A percentile compares a stretch with the other conserved stretches of the same genome.
These are phyloP conservation scores for Hippocampus comes DNA, from an alignment of 2,113 vertebrate genomes.

Conservation along the genomic window DNA sequence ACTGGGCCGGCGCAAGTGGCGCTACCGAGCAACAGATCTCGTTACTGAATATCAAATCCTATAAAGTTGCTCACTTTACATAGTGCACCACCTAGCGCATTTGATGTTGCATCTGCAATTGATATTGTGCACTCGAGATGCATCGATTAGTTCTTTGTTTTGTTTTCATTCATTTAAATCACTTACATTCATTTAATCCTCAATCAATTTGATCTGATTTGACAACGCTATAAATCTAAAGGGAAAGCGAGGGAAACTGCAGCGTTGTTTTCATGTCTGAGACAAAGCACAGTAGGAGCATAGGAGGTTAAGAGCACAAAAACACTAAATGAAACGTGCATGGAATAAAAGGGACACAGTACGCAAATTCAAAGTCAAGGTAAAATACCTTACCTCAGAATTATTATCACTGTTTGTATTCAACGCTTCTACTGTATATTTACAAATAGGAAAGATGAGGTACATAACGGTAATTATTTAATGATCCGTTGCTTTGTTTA, in stretches of 20 bases:
- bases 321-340: neutral
- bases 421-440: neutral
- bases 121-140: conserved; percentile 29
- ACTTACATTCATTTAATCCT: neutral
- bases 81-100: conserved; percentile 73
- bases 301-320: neutral
- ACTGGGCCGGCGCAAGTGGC: conserved; percentile 71
- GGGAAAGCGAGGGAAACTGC: neutral
- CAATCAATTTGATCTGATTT: neutral
- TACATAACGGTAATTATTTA: neutral
- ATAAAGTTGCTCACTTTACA: conserved; percentile 63
- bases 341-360: neutral
- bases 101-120: conserved; percentile 44
- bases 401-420: neutral
- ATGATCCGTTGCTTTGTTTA: neutral
- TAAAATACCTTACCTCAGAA: neutral
- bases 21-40: conserved; percentile 72
- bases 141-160: conserved; percentile 18
- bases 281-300: neutral
- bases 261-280: neutral
- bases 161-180: conserved; percentile 5
- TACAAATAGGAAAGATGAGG: neutral
- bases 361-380: neutral
- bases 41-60: conserved; percentile 64
- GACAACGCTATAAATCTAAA: neutral